Evolutionary conservation across 2,113 vertebrate genomes (phyloP), one percentile per base, ranked within the genome.

Genomic region (Burhinus oedicnemus): DNA sequence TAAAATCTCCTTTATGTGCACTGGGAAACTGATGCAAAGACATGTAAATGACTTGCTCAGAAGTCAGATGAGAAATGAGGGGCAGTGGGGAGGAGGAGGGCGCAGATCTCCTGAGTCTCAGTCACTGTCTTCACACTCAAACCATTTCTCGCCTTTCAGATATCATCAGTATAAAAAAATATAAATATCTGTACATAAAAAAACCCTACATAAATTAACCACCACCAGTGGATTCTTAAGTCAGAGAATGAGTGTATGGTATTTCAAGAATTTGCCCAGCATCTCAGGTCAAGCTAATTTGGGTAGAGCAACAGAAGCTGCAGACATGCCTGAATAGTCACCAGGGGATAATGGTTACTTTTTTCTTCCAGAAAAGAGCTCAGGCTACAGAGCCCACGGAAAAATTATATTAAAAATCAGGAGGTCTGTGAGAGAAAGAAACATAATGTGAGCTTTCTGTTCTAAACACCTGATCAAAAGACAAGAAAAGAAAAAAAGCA

Each of bases 341-440:
- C 68, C 51, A 81, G 94, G 78, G 83, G 82, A 92, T 32, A 71
- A 61, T 20, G n/a, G 54, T 74, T 87, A 78, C 27, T 69, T 69
- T 69, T 90, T 94, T 92, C 58, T 94, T 91, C 60, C 83, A 40
- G 32, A 66, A 93, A 93, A 79, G 21, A 92, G 54, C 38, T 96
- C 72, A 87, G 92, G 71, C 87, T 96, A 97, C 78, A 87, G 52
- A 96, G 94, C 6, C 49, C 11, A 3, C 32, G 54, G 58, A 84
- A 93, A 89, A 94, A 44, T 65, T 87, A 61, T 91, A 72, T 93
- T 94, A 90, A 95, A 97, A 96, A 87, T 91, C 65, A 93, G 40
- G 54, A 87, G 38, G 38, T 83, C 70, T 92, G 68, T 54, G n/a
- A 96, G 40, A 92, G 66, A 92, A 96, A 80, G 91, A 95, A 96